Evolutionary conservation across 2,113 vertebrate species (phyloP), one percentile per base, ranked within the genome.

Genomic region (Ophiodon elongatus): DNA sequence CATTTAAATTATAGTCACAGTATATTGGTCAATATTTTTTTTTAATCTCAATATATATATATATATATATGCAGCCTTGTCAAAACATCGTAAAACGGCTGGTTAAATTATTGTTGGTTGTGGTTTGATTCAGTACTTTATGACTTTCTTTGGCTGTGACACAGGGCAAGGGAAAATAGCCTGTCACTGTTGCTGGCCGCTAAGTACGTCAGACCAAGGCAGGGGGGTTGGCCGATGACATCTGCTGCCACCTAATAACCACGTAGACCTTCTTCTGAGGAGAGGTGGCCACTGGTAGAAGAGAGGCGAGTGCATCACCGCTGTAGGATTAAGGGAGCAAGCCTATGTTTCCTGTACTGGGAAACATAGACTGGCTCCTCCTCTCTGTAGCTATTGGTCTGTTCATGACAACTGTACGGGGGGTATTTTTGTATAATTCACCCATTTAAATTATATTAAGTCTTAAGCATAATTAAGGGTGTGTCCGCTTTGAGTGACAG

Each of bases 241-340:
- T 84, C 29, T 65, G 45, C 65, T 57, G 35, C 33, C 65, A 33
- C 29, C 21, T 79, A 76, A 84, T 76, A 73, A 79, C 8, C 60
- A 82, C 39, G 31, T 50, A 39, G 47, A 67, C 6, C 21, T 29
- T 45, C 65, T 47, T 45, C 45, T 39, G 33, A 43, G 41, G 52
- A 66, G 31, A 25, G 33, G 15, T 5, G 0, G 25, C 60, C 63
- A 66, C 37, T 47, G 37, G 27, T 37, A 25, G 43, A 45, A 29
- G 27, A 60, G 31, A 39, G 31, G 13, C 9, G 35, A 60, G 52
- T 2, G 13, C 23, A 67, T 43, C 67, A 75, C 60, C 3, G 68
- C 27, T 75, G 21, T 39, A 79, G 67, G 56, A 64, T 68, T 54
- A 70, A n/a, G 6, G 73, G n/a, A 33, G 41, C 17, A 43, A 52